Conservation (phyloP, 2,113 vertebrate species). For the Oceanites oceanicus region DNA sequence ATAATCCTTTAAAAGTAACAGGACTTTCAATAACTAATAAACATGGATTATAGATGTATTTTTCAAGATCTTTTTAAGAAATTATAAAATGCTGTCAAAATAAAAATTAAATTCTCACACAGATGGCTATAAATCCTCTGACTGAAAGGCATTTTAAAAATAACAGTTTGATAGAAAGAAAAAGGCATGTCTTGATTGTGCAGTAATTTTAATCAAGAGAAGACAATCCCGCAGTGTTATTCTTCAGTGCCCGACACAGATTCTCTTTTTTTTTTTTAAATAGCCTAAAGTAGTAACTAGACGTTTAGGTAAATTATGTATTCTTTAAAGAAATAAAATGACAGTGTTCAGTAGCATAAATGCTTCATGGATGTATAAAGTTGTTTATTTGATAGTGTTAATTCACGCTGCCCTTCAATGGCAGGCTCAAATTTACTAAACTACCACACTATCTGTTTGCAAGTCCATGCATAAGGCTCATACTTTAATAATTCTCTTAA, state of each 20-base stretch:
- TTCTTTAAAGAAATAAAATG: not conserved
- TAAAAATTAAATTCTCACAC: not conserved
- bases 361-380: not conserved
- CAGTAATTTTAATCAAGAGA: not conserved
- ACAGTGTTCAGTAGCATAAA: not conserved
- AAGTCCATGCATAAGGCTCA: not conserved
- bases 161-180: not conserved
- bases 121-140: not conserved
- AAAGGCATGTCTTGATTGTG: not conserved
- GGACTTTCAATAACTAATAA: not conserved
- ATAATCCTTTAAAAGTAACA: conserved; percentile 80
- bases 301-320: not conserved
- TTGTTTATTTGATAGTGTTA: not conserved
- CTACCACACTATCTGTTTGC: not conserved
- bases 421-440: not conserved
- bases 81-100: not conserved
- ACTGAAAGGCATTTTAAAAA: not conserved
- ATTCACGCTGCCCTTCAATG: not conserved
- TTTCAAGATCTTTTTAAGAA: not conserved
- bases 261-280: not conserved
- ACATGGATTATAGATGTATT: not conserved
- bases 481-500: not conserved
- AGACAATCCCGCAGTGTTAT: not conserved
- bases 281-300: not conserved
- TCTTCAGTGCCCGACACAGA: not conserved